Base-by-base conservation (phyloP, 2,888 invertebrate genomes). In the Tetragonula carbonaria region DNA sequence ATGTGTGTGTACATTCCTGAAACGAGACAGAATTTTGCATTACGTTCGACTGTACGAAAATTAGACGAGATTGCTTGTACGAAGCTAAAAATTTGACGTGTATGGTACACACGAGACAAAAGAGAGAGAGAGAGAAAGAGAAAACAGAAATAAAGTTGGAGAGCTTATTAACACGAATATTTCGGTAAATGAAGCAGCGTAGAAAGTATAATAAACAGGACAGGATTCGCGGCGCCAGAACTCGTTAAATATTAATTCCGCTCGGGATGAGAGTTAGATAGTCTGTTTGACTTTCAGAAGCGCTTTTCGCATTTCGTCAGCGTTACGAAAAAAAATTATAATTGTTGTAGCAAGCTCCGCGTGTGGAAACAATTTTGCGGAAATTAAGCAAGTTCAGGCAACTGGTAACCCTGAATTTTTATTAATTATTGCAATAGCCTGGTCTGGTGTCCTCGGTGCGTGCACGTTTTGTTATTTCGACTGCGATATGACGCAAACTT, bases 161-260 rank as follows among this genome's bases (percentile, higher is more conserved):
- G 51, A 21, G 23, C 68, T 74, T 53, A 63, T 71, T 74, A 59
- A 38, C 16, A 21, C 51, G 68, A 74, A 59, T 80, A 74, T 80
- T 71, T 28, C 33, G 16, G 45, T 59, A 59, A 68, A 68, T 55
- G 66, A 73, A 68, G 45, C 53, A 28, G n/a, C 18, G 5, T 21
- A 63, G 50, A 74, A 74, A 74, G 28, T 66, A 65, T 71, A 59
- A 71, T 66, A 57, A 80, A 74, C 74, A 51, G n/a, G 51, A 51
- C 50, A 33, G 74, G n/a, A 78, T 63, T 78, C 23, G n/a, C 57
- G 33, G 33, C 23, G 50, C 50, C 51, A n/a, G 65, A 75, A 75
- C 82, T 81, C 74, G 74, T 82, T 81, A 81, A 51, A 70, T 59
- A 81, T 82, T 74, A 81, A 81, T 81, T 81, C 66, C 71, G 59